phyloP scores from a whole-genome alignment of 2,113 vertebrate species.

The Papio anubis region DNA sequence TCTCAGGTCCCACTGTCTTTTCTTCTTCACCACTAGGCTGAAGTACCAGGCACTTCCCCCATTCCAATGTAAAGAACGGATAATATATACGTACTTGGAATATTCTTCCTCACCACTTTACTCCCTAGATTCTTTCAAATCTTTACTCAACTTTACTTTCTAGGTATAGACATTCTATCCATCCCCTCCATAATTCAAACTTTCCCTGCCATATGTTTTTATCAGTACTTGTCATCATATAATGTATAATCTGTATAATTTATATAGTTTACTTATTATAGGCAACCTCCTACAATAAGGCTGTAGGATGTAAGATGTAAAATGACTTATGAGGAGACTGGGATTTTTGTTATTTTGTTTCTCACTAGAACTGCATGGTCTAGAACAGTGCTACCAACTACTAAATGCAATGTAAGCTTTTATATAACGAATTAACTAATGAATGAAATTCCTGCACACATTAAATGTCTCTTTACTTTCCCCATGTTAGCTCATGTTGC shows the following conservation, averaged over 20 bases:
- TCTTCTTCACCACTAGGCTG: neutral
- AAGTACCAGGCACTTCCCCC: neutral
- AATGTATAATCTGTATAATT: neutral
- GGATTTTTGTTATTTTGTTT: neutral
- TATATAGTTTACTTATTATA: neutral
- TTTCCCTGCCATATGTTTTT: neutral
- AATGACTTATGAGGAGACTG: neutral
- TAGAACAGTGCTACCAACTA: neutral
- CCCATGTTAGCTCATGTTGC: neutral
- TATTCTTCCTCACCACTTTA: neutral
- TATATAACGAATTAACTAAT: neutral
- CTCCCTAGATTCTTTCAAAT: neutral
- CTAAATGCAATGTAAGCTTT: neutral
- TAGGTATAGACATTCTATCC: neutral
- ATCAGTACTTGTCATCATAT: neutral
- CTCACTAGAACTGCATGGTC: neutral
- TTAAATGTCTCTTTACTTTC: neutral
- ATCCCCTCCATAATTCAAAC: neutral
- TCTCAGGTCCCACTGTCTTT: neutral
- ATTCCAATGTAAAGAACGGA: neutral
- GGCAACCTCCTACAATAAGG: too few species aligned
- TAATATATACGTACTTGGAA: neutral
- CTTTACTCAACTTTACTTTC: neutral
- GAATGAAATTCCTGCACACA: neutral
- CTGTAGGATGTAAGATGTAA: neutral